These are phyloP conservation scores for Corvus hawaiiensis DNA, from an alignment of 2,113 vertebrate species.

Conservation along the genomic window DNA sequence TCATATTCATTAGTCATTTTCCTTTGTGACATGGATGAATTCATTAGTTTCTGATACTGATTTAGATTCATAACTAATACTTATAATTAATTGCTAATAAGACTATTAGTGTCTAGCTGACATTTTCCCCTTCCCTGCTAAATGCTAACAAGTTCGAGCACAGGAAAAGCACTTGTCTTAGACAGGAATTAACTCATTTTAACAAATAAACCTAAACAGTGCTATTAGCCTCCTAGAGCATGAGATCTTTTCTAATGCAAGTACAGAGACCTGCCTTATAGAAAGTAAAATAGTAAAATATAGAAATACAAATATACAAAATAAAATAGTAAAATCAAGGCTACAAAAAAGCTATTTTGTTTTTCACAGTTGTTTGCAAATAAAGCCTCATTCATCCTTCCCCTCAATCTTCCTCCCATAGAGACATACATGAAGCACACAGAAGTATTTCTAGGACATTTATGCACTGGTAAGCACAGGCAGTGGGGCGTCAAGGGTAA, in stretches of 20 bases:
- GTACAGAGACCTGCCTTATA: background rate
- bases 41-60: constrained; percentile 45
- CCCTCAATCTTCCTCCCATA: background rate
- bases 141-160: constrained; percentile 31
- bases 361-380: background rate
- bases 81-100: constrained; percentile 61
- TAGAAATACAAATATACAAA: background rate
- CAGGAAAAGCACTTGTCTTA: background rate
- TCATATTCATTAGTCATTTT: constrained; percentile 41
- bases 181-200: background rate
- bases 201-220: background rate
- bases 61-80: constrained; percentile 50
- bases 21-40: constrained; percentile 14
- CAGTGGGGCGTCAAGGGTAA: background rate
- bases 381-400: background rate
- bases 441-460: background rate
- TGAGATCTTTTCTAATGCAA: background rate
- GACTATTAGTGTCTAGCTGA: constrained; percentile 34
- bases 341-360: background rate
- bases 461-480: background rate
- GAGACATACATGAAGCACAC: background rate
- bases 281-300: background rate
- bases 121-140: constrained; percentile 26
- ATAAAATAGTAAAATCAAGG: background rate
- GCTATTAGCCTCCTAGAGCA: background rate